A percentile compares a stretch with the other conserved stretches of the same genome.
Evolutionary conservation across 2,797 vertebrate species (phyloP).

Genomic region (Hafferia zeledoni): DNA sequence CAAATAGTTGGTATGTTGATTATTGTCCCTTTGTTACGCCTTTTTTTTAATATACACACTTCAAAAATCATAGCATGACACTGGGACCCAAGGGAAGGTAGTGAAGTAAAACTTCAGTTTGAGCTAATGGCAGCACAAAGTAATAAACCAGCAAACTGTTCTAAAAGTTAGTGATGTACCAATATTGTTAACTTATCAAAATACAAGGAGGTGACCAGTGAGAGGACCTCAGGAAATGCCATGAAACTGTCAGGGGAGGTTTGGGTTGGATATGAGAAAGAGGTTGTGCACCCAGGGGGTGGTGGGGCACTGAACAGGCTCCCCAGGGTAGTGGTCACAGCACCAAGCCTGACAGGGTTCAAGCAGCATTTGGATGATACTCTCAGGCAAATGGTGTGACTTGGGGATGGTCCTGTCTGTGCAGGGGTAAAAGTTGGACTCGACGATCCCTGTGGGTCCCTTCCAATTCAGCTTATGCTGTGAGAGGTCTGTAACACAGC

Average conservation of each 20-base stretch:
- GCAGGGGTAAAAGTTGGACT: background rate
- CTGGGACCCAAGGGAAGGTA: background rate
- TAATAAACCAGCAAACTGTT: background rate
- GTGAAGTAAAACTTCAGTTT: background rate
- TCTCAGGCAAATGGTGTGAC: background rate
- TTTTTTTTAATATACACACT: background rate
- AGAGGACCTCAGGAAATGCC: background rate
- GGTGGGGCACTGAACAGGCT: background rate
- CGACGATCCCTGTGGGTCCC: background rate
- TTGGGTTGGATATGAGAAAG: background rate
- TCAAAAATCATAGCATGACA: background rate
- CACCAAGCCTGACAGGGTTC: background rate
- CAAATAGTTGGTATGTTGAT: background rate
- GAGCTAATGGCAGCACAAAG: background rate
- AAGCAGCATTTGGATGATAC: background rate
- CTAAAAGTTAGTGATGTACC: background rate
- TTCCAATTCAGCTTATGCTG: background rate
- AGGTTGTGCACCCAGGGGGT: background rate
- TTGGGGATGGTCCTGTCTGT: background rate
- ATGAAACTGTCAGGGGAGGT: background rate
- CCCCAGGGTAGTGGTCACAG: background rate
- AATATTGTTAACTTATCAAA: fast-evolving
- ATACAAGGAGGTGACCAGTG: background rate
- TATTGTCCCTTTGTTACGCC: background rate
- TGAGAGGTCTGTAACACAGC: background rate